phyloP scores from a whole-genome alignment of 1,140 invertebrate genomes.

The Apis cerana region DNA sequence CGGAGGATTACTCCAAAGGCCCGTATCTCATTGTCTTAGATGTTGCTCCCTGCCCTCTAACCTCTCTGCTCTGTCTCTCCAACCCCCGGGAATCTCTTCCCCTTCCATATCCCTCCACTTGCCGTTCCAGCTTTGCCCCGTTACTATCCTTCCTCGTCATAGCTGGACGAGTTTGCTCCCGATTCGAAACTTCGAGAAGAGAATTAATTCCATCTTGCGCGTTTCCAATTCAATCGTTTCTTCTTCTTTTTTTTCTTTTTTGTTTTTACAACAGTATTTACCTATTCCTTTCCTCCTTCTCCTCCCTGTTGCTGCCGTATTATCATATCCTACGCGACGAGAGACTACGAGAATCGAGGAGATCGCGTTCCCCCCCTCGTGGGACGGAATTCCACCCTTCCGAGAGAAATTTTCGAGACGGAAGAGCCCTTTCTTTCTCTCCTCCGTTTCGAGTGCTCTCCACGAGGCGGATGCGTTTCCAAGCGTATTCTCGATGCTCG shows the following conservation, averaged over 20 bases:
- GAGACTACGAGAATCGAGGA: background rate
- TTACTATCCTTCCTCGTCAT: conserved; percentile 28
- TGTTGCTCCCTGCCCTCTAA: conserved; percentile 61
- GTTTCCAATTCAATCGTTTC: background rate
- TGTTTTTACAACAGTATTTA: no score
- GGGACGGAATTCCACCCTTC: background rate
- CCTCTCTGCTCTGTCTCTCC: conserved; percentile 36
- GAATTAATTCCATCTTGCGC: background rate
- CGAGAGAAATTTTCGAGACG: background rate
- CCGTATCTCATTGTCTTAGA: conserved; percentile 73
- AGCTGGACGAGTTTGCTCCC: conserved; percentile 34
- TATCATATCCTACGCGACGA: background rate
- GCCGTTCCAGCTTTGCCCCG: background rate
- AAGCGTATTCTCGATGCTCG: background rate
- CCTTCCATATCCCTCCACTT: background rate
- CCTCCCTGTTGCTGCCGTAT: background rate
- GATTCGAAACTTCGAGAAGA: background rate
- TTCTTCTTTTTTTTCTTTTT: no score
- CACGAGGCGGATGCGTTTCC: no score
- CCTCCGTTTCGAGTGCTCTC: background rate
- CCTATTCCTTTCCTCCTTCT: no score
- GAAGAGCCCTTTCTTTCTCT: conserved; percentile 12
- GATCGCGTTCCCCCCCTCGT: background rate
- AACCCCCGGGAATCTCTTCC: background rate
- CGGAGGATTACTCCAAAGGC: conserved; percentile 79